Percentiles rank a stretch among this genome's conserved stretches.
Conservation (phyloP, 2,797 vertebrate species). For the Adelosebastes latens region DNA sequence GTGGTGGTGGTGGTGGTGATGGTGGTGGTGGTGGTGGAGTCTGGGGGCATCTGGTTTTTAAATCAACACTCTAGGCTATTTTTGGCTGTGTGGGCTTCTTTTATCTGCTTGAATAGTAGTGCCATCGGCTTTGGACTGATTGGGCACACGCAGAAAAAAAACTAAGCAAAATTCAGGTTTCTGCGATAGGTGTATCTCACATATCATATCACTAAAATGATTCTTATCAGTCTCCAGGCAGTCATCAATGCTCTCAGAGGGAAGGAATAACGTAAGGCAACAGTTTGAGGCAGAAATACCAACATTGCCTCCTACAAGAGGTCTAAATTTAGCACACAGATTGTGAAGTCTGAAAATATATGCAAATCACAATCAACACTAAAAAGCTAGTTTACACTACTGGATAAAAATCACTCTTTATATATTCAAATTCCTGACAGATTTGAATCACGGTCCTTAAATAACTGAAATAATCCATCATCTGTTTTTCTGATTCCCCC, state of each 20-base stretch:
- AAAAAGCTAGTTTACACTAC: background rate
- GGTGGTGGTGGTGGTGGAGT: background rate
- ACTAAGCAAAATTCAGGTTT: background rate
- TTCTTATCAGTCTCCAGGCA: conserved; percentile 31
- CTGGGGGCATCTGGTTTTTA: background rate
- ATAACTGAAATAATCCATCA: conserved; percentile 32
- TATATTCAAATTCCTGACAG: conserved; percentile 15
- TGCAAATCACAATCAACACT: conserved; percentile 6
- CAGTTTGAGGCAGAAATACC: background rate
- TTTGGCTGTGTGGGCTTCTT: background rate
- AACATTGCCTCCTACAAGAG: background rate
- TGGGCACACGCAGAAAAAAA: background rate
- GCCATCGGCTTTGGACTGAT: background rate
- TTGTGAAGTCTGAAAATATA: background rate
- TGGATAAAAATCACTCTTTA: conserved; percentile 9
- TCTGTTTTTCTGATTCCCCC: conserved; percentile 25
- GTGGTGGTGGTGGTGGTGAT: background rate
- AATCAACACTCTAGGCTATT: conserved; percentile 17
- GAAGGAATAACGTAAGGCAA: background rate
- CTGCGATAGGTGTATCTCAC: background rate
- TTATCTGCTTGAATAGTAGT: conserved; percentile 1
- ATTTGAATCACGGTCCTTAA: conserved; percentile 16
- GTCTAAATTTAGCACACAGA: conserved; percentile 23
- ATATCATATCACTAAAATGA: background rate
- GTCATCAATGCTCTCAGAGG: conserved; percentile 1